Evolutionary conservation across 1,140 invertebrate genomes (phyloP), one percentile per base, ranked within the genome.

Genomic region (Lucilia sericata): DNA sequence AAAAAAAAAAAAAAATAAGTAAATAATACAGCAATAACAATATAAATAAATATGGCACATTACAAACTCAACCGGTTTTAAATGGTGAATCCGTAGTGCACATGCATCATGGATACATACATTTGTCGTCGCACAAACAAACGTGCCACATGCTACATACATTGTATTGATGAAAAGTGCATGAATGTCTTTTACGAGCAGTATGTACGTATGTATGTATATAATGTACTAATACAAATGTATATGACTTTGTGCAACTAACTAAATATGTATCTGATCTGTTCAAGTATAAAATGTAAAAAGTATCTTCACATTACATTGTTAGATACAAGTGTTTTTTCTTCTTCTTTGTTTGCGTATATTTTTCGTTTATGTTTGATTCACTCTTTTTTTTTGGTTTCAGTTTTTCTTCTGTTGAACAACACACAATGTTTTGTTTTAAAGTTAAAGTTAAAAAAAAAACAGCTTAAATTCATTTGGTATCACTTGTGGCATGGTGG

Each of bases 261-360:
- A 42, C 42, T 42, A 42, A 42, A 42, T 42, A 42, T 42, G 7
- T 42, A 42, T 42, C 42, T 42, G 42, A 42, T 42, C 42, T 42
- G 42, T 36, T 36, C 36, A 42, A 42, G 42, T 42, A 3, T 42
- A 3, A 42, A 42, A 42, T 42, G 42, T 42, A 42, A 42, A 42
- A 42, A 17, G 60, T 70, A 70, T 70, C 65, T 70, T 70, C 65
- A 70, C 19, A 55, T 55, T 55, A 55, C 17, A 70, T 70, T 70
- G 19, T 70, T 70, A 70, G 65, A 70, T 70, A 21, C n/a, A 70
- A 70, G n/a, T 70, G 19, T 25, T 70, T 42, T 36, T 42, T 42
- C 10, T 42, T 42, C 10, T 42, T 10, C 21, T 70, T 2, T 70
- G 65, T 70, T 70, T 5, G 19, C 5, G 19, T 25, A 19, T 21